Evolutionary conservation across 2,113 vertebrate genomes (phyloP).

Genomic region (Carlito syrichta): DNA sequence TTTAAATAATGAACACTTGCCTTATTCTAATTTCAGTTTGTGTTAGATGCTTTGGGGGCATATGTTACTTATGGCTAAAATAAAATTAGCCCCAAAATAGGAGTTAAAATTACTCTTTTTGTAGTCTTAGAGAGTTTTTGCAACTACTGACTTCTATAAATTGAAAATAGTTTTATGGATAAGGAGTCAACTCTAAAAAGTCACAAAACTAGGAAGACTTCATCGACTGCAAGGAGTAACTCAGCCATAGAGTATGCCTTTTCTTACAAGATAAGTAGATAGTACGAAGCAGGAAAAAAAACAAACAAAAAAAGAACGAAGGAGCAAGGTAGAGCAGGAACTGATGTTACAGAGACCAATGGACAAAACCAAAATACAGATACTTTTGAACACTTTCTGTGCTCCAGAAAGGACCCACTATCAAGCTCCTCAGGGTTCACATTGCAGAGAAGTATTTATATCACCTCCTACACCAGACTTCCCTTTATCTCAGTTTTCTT

Average conservation of each 20-base stretch:
- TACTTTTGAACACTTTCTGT: accelerated
- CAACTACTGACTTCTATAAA: neutral
- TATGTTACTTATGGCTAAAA: neutral
- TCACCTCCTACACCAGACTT: accelerated
- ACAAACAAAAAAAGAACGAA: too few species aligned
- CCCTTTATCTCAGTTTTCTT: neutral
- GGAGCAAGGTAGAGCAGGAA: neutral
- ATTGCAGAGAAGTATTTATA: neutral
- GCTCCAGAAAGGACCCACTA: accelerated
- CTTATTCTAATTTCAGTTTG: neutral
- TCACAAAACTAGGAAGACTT: neutral
- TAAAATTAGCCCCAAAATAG: neutral
- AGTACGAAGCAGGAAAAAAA: accelerated
- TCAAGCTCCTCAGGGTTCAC: accelerated
- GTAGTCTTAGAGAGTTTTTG: neutral
- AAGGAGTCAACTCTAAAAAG: neutral
- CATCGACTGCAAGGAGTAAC: neutral
- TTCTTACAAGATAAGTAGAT: accelerated
- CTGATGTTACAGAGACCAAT: accelerated
- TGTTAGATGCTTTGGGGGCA: neutral
- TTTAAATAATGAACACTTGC: neutral
- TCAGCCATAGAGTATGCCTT: accelerated
- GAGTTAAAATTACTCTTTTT: neutral
- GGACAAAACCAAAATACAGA: neutral
- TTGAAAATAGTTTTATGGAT: neutral